Evolutionary conservation across 2,113 vertebrate species (phyloP).

Genomic region (Ifrita kowaldi): DNA sequence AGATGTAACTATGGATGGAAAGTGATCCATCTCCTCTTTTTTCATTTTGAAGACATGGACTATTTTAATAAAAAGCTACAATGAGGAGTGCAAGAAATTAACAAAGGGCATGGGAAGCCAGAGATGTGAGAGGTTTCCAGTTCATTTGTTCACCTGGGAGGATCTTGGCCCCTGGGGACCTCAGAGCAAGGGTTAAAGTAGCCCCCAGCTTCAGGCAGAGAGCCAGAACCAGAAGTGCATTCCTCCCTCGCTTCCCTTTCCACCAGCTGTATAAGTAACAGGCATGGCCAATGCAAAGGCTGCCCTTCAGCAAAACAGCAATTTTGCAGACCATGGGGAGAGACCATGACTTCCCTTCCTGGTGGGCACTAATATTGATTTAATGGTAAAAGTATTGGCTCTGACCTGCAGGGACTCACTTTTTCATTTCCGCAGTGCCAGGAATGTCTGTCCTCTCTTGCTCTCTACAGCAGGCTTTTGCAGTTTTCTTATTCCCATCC

Average conservation of each 20-base stretch:
- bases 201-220: neutral
- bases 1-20: constrained; percentile 39
- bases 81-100: neutral
- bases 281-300: neutral
- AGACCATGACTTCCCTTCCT: neutral
- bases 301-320: neutral
- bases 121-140: neutral
- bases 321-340: neutral
- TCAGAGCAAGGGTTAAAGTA: neutral
- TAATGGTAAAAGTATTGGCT: neutral
- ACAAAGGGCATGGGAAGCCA: neutral
- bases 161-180: neutral
- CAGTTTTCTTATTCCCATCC: neutral
- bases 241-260: neutral
- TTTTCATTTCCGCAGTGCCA: rapidly evolving
- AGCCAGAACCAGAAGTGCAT: neutral
- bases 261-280: neutral
- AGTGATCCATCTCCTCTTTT: neutral
- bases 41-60: constrained; percentile 10
- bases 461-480: neutral
- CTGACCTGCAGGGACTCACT: neutral
- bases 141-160: neutral
- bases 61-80: constrained; percentile 23
- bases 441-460: neutral
- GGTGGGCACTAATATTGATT: neutral